Base-by-base conservation (phyloP, 2,888 invertebrate genomes). In the Ditula angustiorana region DNA sequence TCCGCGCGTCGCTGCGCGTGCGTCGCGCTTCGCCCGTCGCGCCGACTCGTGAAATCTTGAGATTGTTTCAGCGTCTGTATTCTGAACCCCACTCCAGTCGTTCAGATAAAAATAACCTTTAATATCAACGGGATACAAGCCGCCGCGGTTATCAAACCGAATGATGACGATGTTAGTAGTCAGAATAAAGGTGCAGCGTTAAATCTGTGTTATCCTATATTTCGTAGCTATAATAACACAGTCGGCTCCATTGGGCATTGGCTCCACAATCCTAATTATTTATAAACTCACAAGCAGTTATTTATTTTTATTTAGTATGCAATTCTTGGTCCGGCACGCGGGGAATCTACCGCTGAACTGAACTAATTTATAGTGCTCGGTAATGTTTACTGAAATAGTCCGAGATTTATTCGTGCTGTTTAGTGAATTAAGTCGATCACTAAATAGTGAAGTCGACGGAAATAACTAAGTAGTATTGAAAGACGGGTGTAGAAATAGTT, bases 231-330 rank as follows among this genome's bases (percentile, higher is more conserved):
- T 83, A 85, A 83, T 81, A 85, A 83, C 79, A 83, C 77, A 77
- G 66, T 71, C 76, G 76, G 74, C 78, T 77, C 75, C 74, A 75
- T 82, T 58, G 63, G 59, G 58, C 59, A 64, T 64, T 62, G 70
- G 85, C 78, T 86, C 85, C 78, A 86, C 86, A 86, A 86, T 87
- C 86, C 78, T 82, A 81, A 80, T 82, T 91, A 90, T 90, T 88
- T 87, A 85, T 89, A 88, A 73, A 75, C 75, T 71, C 67, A 66
- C 55, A 46, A 61, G 67, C 33, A 47, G 58, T 74, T 74, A 74
- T 73, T 78, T 75, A 74, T 76, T 76, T 75, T 80, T 79, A 75
- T 79, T 80, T 77, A 70, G 69, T 75, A 81, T 85, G 85, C 87
- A 82, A 83, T 85, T 81, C 76, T 72, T 66, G 73, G 68, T 66